A percentile compares a stretch with the other conserved stretches of the same genome.
These are phyloP conservation scores for Cyphomyrus plagiostoma DNA, from an alignment of 2,113 vertebrate species.

Conservation along the genomic window DNA sequence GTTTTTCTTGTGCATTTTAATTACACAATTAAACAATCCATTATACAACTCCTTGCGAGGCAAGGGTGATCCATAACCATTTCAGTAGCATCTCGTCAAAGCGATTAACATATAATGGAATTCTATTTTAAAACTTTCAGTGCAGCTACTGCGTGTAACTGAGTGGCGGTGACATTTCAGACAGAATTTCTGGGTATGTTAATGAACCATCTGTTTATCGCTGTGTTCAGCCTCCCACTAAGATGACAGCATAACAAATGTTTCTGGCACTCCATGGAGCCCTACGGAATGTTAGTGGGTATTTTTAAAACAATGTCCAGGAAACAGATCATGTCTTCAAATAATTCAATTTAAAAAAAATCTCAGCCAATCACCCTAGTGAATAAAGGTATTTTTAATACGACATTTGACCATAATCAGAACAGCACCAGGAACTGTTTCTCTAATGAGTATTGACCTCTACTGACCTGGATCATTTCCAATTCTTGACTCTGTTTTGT, in stretches of 20 bases:
- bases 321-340: not conserved
- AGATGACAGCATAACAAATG: conserved; percentile 7
- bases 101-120: not conserved
- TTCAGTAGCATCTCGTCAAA: not conserved
- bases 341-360: not conserved
- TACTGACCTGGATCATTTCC: not conserved
- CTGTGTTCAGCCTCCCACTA: not conserved
- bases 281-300: not conserved
- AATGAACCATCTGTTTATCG: conserved; percentile 5
- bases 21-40: not conserved
- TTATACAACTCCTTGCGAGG: not conserved
- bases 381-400: not conserved
- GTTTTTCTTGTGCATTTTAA: not conserved
- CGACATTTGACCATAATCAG: not conserved
- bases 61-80: not conserved
- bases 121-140: conserved; percentile 2
- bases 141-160: not conserved
- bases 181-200: conserved; percentile 1
- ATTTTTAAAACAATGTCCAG: not conserved
- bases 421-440: not conserved
- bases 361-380: not conserved
- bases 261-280: not conserved
- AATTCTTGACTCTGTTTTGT: not conserved
- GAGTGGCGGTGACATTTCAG: not conserved
- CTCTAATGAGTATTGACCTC: not conserved